Evolutionary conservation across 2,888 invertebrate genomes (phyloP).

Genomic region (Nomada ferruginata): DNA sequence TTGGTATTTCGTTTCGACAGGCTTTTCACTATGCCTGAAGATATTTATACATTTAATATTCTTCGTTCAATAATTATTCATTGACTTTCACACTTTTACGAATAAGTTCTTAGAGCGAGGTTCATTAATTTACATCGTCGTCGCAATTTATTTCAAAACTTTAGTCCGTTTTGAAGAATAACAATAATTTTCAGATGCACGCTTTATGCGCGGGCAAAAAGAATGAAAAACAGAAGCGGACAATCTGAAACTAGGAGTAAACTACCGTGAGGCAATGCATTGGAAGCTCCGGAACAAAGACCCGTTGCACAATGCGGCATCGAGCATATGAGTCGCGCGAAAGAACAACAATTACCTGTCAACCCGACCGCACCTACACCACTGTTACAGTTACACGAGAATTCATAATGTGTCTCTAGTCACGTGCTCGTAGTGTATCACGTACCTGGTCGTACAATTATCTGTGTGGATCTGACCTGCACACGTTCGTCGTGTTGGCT

Average conservation of each 20-base stretch:
- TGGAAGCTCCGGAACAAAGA: neutral
- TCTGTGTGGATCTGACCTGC: neutral
- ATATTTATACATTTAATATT: no score
- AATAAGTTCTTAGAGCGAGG: no score
- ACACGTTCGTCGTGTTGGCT: neutral
- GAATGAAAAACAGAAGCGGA: no score
- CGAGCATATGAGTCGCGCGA: neutral
- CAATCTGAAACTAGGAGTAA: neutral
- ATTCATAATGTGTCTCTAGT: slow-evolving; percentile 13
- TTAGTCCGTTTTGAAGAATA: no score
- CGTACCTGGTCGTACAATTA: slow-evolving; percentile 1
- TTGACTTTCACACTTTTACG: no score
- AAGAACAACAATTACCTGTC: neutral
- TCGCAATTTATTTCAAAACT: no score
- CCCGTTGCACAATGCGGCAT: neutral
- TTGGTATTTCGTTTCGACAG: no score
- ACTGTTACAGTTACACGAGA: neutral
- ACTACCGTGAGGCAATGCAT: neutral
- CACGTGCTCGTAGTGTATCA: slow-evolving; percentile 10
- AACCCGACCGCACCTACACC: neutral
- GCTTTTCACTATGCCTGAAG: no score
- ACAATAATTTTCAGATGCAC: neutral
- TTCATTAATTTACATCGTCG: no score
- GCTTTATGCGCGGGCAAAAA: neutral
- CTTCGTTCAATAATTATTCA: no score